These are phyloP conservation scores for Epinotia ramella DNA, from an alignment of 2,888 invertebrate genomes.

Conservation along the genomic window DNA sequence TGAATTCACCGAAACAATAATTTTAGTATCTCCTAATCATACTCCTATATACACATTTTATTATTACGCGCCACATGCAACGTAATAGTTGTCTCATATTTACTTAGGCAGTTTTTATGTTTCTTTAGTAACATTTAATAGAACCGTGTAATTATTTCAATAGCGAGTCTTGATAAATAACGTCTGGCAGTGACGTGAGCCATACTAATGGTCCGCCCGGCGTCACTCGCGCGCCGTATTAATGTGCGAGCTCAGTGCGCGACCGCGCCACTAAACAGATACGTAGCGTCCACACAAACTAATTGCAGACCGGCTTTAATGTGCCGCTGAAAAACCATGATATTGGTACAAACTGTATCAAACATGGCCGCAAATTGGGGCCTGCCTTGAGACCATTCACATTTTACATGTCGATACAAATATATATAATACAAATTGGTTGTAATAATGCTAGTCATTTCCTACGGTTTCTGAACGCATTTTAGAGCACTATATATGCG, in stretches of 20 bases:
- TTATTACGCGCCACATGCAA: neutral
- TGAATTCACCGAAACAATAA: neutral
- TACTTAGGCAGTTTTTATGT: neutral
- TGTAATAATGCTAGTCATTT: too few species aligned
- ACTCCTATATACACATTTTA: neutral
- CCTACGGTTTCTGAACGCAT: too few species aligned
- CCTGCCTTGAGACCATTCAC: too few species aligned
- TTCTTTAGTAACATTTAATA: neutral
- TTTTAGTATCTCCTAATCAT: neutral
- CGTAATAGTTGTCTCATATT: neutral
- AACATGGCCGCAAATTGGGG: neutral
- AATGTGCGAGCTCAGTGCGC: conserved; percentile 27
- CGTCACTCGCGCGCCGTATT: conserved; percentile 18
- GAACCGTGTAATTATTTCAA: conserved; percentile 16
- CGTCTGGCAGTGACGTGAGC: conserved; percentile 18
- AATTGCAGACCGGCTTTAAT: conserved; percentile 18
- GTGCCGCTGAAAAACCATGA: conserved; percentile 18
- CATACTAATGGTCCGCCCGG: conserved; percentile 26
- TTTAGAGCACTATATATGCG: too few species aligned
- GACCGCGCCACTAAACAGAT: conserved; percentile 26
- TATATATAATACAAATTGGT: too few species aligned
- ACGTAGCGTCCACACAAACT: conserved; percentile 25
- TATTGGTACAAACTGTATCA: conserved; percentile 9
- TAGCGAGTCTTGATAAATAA: conserved; percentile 26
- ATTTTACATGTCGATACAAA: too few species aligned